phyloP scores from a whole-genome alignment of 2,797 vertebrate species.

The Eupleurogrammus muticus region DNA sequence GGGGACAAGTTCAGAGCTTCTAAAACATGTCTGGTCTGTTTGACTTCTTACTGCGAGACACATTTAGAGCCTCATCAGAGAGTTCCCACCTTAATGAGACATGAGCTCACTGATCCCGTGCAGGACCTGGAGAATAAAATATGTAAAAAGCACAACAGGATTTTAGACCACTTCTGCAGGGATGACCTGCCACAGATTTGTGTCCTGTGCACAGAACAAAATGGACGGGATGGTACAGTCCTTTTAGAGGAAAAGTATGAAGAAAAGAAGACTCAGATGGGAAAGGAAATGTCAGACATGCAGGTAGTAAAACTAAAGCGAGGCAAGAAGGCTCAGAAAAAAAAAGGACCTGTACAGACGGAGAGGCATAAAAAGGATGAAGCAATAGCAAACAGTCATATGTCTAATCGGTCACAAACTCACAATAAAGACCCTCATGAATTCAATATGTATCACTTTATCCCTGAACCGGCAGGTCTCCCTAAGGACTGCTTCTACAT shows the following conservation, averaged over 20 bases:
- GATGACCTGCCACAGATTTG: conserved; percentile 43
- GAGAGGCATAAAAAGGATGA: conserved; percentile 13
- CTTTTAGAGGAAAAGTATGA: conserved; percentile 40
- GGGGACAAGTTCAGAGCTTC: conserved; percentile 41
- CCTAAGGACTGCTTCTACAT: conserved; percentile 37
- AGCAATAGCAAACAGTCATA: background rate
- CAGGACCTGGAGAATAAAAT: conserved; percentile 51
- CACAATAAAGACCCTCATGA: accelerated
- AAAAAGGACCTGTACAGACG: background rate
- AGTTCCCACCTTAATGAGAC: conserved; percentile 51
- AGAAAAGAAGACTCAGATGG: conserved; percentile 24
- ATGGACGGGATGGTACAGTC: conserved; percentile 28
- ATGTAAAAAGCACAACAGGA: conserved; percentile 60
- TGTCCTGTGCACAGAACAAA: conserved; percentile 54
- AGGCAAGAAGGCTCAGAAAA: conserved; percentile 34
- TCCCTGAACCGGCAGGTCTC: conserved; percentile 30
- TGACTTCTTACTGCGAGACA: conserved; percentile 57
- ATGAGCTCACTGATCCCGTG: conserved; percentile 61
- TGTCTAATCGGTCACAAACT: background rate
- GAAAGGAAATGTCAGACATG: conserved; percentile 11
- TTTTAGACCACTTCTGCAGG: conserved; percentile 55
- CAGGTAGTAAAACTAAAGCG: conserved; percentile 15
- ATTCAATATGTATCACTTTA: background rate
- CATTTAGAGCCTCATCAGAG: conserved; percentile 61
- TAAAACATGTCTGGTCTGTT: conserved; percentile 69